Conservation (phyloP, 2,888 invertebrate species). For the Blastobasis adustella region DNA sequence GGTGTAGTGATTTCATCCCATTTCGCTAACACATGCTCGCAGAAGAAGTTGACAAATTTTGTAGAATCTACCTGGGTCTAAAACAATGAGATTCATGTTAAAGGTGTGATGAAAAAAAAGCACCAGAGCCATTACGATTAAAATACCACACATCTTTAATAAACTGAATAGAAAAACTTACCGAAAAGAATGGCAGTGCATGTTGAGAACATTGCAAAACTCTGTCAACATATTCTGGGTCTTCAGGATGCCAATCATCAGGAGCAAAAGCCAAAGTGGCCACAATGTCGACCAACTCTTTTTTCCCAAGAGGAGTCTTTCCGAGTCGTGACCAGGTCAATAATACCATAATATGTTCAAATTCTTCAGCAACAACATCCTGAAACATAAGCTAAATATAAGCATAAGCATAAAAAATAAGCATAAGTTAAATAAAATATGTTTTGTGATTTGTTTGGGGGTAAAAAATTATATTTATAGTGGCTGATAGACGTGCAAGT, state of each 20-base stretch:
- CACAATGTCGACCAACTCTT: slow-evolving; percentile 89
- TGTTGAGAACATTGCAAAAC: slow-evolving; percentile 90
- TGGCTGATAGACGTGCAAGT: too few relatives aligned
- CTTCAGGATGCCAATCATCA: slow-evolving; percentile 83
- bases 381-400: slow-evolving; percentile 35
- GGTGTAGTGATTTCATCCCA: slow-evolving; percentile 79
- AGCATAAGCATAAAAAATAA: too few relatives aligned
- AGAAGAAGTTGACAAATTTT: slow-evolving; percentile 88
- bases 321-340: slow-evolving; percentile 87
- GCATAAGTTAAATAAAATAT: too few relatives aligned
- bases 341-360: slow-evolving; percentile 90
- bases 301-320: slow-evolving; percentile 88
- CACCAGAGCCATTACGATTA: background rate
- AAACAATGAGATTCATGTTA: background rate
- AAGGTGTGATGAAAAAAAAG: background rate
- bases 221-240: slow-evolving; percentile 84
- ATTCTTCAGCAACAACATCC: slow-evolving; percentile 95
- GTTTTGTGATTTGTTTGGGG: too few relatives aligned
- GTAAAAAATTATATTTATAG: too few relatives aligned
- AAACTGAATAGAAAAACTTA: slow-evolving; percentile 63
- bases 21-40: slow-evolving; percentile 86
- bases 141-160: background rate
- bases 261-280: slow-evolving; percentile 82
- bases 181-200: slow-evolving; percentile 91
- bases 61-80: slow-evolving; percentile 88